Evolutionary conservation across 2,888 invertebrate species (phyloP).

Genomic region (Halictus quadricinctus): DNA sequence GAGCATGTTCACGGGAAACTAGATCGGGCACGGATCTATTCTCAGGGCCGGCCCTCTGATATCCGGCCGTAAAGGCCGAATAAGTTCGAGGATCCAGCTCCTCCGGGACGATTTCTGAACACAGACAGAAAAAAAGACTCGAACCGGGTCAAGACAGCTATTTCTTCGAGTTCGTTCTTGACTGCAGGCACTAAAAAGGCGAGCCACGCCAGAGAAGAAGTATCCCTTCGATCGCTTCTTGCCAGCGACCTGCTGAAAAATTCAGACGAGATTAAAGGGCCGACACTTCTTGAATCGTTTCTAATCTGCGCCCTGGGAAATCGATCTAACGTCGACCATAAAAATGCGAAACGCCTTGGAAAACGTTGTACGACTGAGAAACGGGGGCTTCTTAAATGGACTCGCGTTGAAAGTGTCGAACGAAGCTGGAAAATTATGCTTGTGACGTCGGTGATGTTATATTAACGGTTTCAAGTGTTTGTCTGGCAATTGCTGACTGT

Average conservation of each 20-base stretch:
- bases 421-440: not conserved
- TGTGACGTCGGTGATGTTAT: too few species aligned
- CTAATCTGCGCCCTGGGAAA: constrained; percentile 9
- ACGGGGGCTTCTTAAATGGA: not conserved
- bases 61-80: not conserved
- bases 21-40: not conserved
- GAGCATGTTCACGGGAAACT: not conserved
- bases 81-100: constrained; percentile 19
- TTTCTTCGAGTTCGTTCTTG: constrained; percentile 20
- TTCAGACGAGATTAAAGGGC: not conserved
- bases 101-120: not conserved
- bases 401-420: not conserved
- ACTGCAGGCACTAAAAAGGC: constrained; percentile 27
- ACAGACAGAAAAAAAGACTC: not conserved
- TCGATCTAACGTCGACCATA: not conserved
- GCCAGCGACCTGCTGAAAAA: not conserved
- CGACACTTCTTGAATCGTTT: not conserved
- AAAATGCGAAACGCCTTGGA: not conserved
- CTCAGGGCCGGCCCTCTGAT: not conserved
- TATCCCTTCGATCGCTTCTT: not conserved
- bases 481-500: not conserved
- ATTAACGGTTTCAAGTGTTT: not conserved
- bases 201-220: not conserved
- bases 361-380: not conserved
- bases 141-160: constrained; percentile 16